Evolutionary conservation across 2,888 invertebrate genomes (phyloP).

Genomic region (Luffia ferchaultella): DNA sequence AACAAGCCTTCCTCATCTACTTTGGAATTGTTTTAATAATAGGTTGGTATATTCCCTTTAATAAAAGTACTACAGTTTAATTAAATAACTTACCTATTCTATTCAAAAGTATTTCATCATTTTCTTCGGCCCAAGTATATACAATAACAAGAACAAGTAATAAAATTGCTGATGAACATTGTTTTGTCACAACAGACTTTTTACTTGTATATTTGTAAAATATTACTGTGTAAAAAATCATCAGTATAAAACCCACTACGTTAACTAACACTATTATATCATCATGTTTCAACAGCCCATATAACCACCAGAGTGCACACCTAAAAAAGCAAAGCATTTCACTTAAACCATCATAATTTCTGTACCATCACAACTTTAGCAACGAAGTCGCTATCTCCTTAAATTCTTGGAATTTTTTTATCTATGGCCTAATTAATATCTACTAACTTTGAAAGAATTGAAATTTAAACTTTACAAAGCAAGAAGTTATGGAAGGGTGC

Average conservation of each 20-base stretch:
- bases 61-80: not conserved
- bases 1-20: not conserved
- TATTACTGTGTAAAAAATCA: slow-evolving; percentile 73
- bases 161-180: slow-evolving; percentile 60
- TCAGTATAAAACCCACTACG: slow-evolving; percentile 74
- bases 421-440: no score
- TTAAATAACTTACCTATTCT: slow-evolving; percentile 66
- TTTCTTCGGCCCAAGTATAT: slow-evolving; percentile 66
- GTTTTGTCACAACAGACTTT: slow-evolving; percentile 71
- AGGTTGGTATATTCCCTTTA: not conserved
- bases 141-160: slow-evolving; percentile 62
- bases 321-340: slow-evolving; percentile 63
- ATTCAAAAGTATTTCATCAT: slow-evolving; percentile 56
- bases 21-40: not conserved
- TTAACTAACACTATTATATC: slow-evolving; percentile 78
- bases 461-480: no score
- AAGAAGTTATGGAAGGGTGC: no score
- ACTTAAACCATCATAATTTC: no score
- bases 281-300: slow-evolving; percentile 79
- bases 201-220: slow-evolving; percentile 79
- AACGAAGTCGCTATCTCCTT: no score
- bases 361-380: no score
- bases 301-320: slow-evolving; percentile 80
- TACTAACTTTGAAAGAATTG: no score
- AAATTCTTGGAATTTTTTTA: no score